phyloP scores from a whole-genome alignment of 2,888 invertebrate genomes.

The Drosophila phalerata region DNA sequence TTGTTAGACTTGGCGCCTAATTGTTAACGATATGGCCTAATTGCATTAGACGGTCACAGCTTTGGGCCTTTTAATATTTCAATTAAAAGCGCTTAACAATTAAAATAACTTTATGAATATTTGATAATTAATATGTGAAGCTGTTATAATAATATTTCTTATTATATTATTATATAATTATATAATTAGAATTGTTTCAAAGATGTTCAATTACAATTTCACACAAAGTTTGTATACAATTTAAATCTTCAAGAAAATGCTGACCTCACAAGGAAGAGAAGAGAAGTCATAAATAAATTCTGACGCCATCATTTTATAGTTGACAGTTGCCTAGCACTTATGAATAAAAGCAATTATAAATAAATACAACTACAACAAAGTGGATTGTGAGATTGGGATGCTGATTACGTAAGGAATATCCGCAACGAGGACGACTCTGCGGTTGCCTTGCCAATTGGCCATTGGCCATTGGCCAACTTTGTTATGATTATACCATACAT shows the following conservation, averaged over 20 bases:
- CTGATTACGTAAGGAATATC: slow-evolving; percentile 9
- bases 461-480: slow-evolving; percentile 19
- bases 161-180: neutral
- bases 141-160: neutral
- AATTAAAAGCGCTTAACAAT: slow-evolving; percentile 35
- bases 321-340: slow-evolving; percentile 14
- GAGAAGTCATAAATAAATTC: slow-evolving; percentile 7
- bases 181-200: neutral
- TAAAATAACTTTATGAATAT: slow-evolving; percentile 42
- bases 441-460: slow-evolving; percentile 67
- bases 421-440: slow-evolving; percentile 10
- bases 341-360: slow-evolving; percentile 65
- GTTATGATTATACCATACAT: slow-evolving; percentile 5
- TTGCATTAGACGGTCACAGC: slow-evolving; percentile 53
- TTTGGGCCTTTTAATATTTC: slow-evolving; percentile 41
- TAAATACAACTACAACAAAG: slow-evolving; percentile 38
- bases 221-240: neutral
- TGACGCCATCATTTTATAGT: slow-evolving; percentile 12
- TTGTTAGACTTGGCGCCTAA: slow-evolving; percentile 62
- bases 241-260: slow-evolving; percentile 4
- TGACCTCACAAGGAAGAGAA: slow-evolving; percentile 7
- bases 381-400: slow-evolving; percentile 13
- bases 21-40: slow-evolving; percentile 66
- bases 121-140: slow-evolving; percentile 30
- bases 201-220: neutral